Conservation (phyloP, 2,113 vertebrate species). For the Lucifuga dentata region DNA sequence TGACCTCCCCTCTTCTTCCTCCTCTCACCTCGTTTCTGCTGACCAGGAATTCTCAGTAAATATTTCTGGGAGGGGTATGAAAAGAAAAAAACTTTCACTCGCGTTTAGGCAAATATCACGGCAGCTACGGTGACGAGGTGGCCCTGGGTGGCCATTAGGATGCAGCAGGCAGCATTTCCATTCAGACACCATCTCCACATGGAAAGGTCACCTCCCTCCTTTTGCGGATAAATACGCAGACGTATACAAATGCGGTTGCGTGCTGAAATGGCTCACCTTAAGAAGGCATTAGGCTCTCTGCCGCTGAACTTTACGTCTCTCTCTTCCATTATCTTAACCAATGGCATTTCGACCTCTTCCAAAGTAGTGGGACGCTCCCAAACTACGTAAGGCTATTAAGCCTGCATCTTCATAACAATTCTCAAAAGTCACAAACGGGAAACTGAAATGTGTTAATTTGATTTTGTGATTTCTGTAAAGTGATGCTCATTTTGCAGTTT, state of each 20-base stretch:
- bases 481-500: too few relatives aligned
- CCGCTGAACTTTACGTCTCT: slow-evolving; percentile 78
- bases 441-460: too few relatives aligned
- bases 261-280: slow-evolving; percentile 84
- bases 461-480: too few relatives aligned
- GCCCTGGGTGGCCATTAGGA: slow-evolving; percentile 86
- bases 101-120: slow-evolving; percentile 87
- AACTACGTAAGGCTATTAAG: slow-evolving; percentile 51
- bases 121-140: slow-evolving; percentile 72
- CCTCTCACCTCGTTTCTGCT: slow-evolving; percentile 46
- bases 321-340: slow-evolving; percentile 74
- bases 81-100: slow-evolving; percentile 60
- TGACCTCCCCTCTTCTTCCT: not conserved
- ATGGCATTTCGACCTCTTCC: slow-evolving; percentile 74
- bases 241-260: slow-evolving; percentile 82
- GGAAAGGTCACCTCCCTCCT: slow-evolving; percentile 86
- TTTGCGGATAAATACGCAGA: slow-evolving; percentile 84
- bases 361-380: slow-evolving; percentile 56
- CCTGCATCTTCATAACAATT: slow-evolving; percentile 20
- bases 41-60: slow-evolving; percentile 73
- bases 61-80: slow-evolving; percentile 68
- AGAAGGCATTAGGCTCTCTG: slow-evolving; percentile 81
- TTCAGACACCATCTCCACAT: slow-evolving; percentile 82
- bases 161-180: slow-evolving; percentile 78
- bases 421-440: slow-evolving; percentile 21